phyloP scores from a whole-genome alignment of 2,113 vertebrate species.

The Indicator maculatus region DNA sequence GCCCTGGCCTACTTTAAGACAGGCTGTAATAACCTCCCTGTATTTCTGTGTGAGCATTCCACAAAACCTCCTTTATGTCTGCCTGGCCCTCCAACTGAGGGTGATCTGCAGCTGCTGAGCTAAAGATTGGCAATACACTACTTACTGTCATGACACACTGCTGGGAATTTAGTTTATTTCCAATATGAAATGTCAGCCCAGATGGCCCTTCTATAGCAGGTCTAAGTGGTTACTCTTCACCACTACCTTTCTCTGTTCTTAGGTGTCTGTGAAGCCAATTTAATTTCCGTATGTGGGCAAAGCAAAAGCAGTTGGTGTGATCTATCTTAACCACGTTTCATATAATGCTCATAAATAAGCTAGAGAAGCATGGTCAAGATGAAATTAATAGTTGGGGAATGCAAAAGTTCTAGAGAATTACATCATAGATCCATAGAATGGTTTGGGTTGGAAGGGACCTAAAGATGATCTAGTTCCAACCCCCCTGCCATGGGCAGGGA shows the following conservation, averaged over 20 bases:
- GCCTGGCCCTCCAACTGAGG: not conserved
- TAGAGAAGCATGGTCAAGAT: not conserved
- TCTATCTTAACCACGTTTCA: not conserved
- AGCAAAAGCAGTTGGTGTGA: not conserved
- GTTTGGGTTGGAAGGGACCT: too few relatives aligned
- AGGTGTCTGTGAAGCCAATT: not conserved
- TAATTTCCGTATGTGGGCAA: not conserved
- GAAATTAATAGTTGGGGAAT: rapidly evolving
- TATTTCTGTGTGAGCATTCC: not conserved
- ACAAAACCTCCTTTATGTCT: not conserved
- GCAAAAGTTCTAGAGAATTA: not conserved
- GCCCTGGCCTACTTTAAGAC: not conserved
- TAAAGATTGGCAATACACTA: rapidly evolving
- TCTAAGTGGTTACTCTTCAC: not conserved
- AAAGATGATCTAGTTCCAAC: too few relatives aligned
- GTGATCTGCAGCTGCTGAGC: not conserved
- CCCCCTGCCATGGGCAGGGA: too few relatives aligned
- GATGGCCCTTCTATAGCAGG: not conserved
- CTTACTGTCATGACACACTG: not conserved
- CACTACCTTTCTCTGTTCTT: not conserved
- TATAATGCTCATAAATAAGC: not conserved
- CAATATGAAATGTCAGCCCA: not conserved
- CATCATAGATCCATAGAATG: too few relatives aligned
- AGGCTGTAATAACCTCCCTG: not conserved
- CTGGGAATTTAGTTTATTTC: not conserved